These are phyloP conservation scores for Eciton burchellii DNA, from an alignment of 1,140 invertebrate genomes.

Conservation along the genomic window DNA sequence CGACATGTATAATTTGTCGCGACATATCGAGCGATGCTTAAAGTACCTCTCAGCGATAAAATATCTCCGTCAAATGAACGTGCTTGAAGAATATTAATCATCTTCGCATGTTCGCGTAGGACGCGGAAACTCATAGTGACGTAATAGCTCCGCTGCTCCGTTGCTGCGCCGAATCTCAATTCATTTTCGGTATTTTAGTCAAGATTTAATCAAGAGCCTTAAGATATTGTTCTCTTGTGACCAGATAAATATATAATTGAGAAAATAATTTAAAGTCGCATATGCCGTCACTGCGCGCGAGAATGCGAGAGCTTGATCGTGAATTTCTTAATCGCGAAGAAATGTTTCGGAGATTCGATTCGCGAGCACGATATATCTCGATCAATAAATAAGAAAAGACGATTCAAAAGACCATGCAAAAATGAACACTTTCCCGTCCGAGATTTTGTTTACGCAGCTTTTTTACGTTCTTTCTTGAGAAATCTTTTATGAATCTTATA, in stretches of 20 bases:
- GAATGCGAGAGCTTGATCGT: background rate
- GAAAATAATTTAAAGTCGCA: background rate
- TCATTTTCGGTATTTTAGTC: background rate
- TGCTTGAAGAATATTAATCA: conserved; percentile 37
- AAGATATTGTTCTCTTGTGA: background rate
- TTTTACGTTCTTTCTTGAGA: background rate
- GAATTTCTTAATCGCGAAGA: background rate
- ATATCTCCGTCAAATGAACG: conserved; percentile 19
- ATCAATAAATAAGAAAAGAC: conserved; percentile 22
- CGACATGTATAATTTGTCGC: conserved; percentile 37
- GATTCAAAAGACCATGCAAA: background rate
- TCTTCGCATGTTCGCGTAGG: background rate
- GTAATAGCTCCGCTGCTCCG: background rate
- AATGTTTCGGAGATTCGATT: conserved; percentile 10
- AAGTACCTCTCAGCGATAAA: conserved; percentile 3
- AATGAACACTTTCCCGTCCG: conserved; percentile 31
- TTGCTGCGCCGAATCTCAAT: background rate
- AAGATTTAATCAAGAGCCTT: background rate
- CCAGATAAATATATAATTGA: background rate
- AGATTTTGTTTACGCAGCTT: background rate
- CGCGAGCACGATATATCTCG: conserved; percentile 15
- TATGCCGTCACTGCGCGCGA: background rate
- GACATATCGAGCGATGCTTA: conserved; percentile 30
- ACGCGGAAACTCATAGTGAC: background rate
- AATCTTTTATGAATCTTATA: background rate